phyloP scores from a whole-genome alignment of 2,888 invertebrate species.

The Dinocampus coccinellae region DNA sequence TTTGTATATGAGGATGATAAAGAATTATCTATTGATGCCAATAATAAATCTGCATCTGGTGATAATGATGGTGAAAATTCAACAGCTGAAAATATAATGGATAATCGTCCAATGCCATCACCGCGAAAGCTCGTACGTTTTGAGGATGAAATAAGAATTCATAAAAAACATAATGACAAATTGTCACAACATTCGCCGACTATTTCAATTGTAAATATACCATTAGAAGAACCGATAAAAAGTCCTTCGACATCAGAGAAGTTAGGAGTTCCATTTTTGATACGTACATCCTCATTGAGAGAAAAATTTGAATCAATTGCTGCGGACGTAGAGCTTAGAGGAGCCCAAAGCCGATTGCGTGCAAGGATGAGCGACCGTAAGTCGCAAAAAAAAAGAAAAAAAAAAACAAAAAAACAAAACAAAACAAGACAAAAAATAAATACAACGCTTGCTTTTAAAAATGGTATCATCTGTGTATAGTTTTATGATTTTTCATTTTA shows the following conservation, averaged over 20 bases:
- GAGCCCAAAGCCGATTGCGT: slow-evolving; percentile 43
- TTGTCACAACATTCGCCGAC: not conserved
- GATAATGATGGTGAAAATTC: not conserved
- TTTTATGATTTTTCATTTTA: slow-evolving; percentile 4
- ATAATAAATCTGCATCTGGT: not conserved
- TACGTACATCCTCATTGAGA: slow-evolving; percentile 55
- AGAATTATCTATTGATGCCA: not conserved
- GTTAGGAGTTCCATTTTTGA: slow-evolving; percentile 25
- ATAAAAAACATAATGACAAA: slow-evolving; percentile 32
- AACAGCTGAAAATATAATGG: not conserved
- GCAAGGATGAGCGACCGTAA: slow-evolving; percentile 47
- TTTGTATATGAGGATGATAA: not conserved
- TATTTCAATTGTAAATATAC: slow-evolving; percentile 35
- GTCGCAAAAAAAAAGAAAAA: not conserved
- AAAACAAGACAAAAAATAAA: not conserved
- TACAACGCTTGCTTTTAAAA: slow-evolving; percentile 10
- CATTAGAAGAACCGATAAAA: slow-evolving; percentile 33
- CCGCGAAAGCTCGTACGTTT: slow-evolving; percentile 19
- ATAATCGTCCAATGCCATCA: slow-evolving; percentile 1
- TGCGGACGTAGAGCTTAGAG: slow-evolving; percentile 55
- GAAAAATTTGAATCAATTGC: slow-evolving; percentile 59
- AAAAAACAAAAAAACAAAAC: not conserved
- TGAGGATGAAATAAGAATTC: slow-evolving; percentile 16
- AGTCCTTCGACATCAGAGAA: not conserved
- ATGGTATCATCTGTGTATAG: not conserved